Conservation (phyloP, 2,113 vertebrate genomes). For the Pseudonaja textilis region DNA sequence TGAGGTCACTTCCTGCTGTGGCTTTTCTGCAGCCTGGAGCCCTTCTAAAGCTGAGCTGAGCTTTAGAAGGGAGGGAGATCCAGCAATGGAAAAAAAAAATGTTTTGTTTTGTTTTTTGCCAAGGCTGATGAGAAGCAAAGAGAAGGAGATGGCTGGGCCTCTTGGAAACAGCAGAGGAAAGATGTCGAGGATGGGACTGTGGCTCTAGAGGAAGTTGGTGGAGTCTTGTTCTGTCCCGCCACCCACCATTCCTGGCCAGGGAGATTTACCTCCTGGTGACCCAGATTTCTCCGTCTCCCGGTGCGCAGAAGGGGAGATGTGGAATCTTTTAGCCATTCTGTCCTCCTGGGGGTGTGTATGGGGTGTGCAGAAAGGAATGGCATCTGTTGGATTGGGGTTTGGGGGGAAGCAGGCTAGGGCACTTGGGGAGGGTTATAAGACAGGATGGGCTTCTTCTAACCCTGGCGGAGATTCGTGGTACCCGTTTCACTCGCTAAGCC, state of each 20-base stretch:
- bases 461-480: background rate
- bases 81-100: background rate
- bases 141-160: background rate
- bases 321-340: background rate
- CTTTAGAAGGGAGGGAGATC: background rate
- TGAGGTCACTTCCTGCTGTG: constrained; percentile 67
- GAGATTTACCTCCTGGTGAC: background rate
- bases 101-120: background rate
- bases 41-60: constrained; percentile 26
- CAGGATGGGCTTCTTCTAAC: background rate
- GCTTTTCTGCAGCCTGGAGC: constrained; percentile 46
- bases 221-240: background rate
- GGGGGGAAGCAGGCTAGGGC: background rate
- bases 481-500: background rate
- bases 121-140: background rate
- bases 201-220: background rate
- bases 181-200: too few species aligned
- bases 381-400: too few species aligned
- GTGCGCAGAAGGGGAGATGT: background rate
- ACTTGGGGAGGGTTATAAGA: background rate
- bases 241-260: background rate
- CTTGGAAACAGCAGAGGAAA: background rate
- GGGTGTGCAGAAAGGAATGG: background rate
- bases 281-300: background rate
- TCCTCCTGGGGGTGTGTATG: background rate